Conservation (phyloP, 2,113 vertebrate genomes). For the Shinisaurus crocodilurus region DNA sequence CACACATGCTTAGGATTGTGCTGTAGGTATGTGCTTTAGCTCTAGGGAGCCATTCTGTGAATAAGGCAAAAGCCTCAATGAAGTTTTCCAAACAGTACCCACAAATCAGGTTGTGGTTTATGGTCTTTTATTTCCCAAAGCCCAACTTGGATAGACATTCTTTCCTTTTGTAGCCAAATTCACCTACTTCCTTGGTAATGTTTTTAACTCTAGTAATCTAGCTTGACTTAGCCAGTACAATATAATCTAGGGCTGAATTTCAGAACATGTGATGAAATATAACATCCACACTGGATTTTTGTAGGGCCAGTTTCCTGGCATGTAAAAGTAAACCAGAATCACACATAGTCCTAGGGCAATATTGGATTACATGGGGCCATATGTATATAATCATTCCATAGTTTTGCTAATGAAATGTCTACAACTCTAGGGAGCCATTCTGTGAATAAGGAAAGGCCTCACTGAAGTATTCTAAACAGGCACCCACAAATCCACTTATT, state of each 20-base stretch:
- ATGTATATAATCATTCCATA: not conserved
- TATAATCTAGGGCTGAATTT: not conserved
- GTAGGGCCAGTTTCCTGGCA: not conserved
- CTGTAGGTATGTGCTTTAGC: not conserved
- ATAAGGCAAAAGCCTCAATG: not conserved
- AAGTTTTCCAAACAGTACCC: not conserved
- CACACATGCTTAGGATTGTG: too few relatives aligned
- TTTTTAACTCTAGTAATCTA: not conserved
- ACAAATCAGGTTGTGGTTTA: constrained; percentile 48
- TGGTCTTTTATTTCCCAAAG: constrained; percentile 46
- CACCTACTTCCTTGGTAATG: not conserved
- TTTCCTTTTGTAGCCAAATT: constrained; percentile 11
- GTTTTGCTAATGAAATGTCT: not conserved
- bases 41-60: not conserved
- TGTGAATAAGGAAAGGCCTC: not conserved
- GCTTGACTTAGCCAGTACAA: not conserved
- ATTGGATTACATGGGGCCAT: not conserved
- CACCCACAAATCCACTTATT: not conserved
- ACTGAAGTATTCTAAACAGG: not conserved
- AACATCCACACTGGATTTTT: not conserved
- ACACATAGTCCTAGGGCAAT: not conserved
- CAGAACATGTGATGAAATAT: not conserved
- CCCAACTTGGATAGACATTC: constrained; percentile 39
- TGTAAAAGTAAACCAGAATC: not conserved
- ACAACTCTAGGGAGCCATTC: not conserved